Conservation (phyloP, 1,140 invertebrate species). For the Uloborus diversus region DNA sequence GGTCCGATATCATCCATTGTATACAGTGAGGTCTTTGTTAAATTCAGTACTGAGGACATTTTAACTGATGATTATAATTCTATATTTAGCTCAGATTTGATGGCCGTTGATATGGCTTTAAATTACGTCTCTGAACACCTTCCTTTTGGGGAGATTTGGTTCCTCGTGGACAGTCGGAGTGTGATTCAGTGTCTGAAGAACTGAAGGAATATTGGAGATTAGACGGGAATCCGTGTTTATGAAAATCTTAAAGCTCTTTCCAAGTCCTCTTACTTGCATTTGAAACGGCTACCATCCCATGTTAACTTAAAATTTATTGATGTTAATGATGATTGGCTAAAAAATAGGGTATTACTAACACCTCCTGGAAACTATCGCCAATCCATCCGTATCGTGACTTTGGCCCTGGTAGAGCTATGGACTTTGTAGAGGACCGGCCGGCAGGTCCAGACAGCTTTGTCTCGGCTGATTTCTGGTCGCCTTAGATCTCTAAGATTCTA, state of each 20-base stretch:
- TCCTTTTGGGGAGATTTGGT: not conserved
- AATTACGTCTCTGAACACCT: not conserved
- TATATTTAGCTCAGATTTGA: not conserved
- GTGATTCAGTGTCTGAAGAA: constrained; percentile 1
- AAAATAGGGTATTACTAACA: not conserved
- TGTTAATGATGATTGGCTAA: not conserved
- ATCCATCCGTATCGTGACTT: not conserved
- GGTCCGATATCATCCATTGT: no score
- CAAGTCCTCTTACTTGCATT: not conserved
- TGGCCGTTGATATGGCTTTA: not conserved
- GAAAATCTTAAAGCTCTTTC: not conserved
- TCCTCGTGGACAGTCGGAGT: not conserved
- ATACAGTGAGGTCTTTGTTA: no score
- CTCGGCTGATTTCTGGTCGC: not conserved
- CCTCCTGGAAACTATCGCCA: not conserved
- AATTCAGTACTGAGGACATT: no score
- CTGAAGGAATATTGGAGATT: not conserved
- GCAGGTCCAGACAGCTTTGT: not conserved
- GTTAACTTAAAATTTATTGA: constrained; percentile 2
- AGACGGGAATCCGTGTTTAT: not conserved
- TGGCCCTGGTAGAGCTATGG: not conserved
- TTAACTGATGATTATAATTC: not conserved
- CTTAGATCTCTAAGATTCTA: not conserved
- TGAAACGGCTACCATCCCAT: not conserved
- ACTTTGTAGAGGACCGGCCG: not conserved